These are phyloP conservation scores for Lingula anatina DNA, from an alignment of 2,888 invertebrate genomes.

Conservation along the genomic window DNA sequence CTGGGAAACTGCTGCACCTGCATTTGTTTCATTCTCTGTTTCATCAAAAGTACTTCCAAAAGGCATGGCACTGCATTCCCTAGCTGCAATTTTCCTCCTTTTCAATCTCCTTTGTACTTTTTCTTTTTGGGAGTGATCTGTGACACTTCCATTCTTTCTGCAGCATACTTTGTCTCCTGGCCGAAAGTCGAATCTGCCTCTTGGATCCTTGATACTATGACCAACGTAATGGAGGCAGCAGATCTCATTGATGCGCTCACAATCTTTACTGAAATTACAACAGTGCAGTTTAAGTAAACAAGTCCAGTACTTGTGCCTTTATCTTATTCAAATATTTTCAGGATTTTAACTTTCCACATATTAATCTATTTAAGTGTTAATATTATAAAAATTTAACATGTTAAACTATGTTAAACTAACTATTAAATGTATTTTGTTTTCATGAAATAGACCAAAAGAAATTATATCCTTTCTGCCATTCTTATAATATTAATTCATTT, in stretches of 20 bases:
- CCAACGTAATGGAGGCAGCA: constrained; percentile 33
- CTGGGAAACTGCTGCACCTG: background rate
- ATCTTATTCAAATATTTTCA: no score
- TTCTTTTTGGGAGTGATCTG: constrained; percentile 12
- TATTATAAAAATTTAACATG: no score
- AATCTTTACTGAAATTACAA: constrained; percentile 24
- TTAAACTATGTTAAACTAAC: no score
- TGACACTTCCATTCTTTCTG: constrained; percentile 29
- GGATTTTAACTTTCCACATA: no score
- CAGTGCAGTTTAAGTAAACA: no score
- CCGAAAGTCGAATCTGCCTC: constrained; percentile 18
- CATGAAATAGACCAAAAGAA: no score
- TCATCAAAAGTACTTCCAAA: no score
- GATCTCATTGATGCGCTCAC: constrained; percentile 35
- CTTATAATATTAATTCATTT: no score
- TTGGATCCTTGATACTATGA: constrained; percentile 10
- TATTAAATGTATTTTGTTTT: no score
- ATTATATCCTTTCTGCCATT: no score
- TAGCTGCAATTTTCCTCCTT: constrained; percentile 1
- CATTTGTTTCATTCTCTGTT: background rate
- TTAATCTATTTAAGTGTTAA: no score
- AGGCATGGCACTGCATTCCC: background rate
- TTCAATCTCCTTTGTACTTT: constrained; percentile 5
- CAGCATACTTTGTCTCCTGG: constrained; percentile 39
- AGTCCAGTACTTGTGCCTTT: no score